phyloP scores from a whole-genome alignment of 1,140 invertebrate genomes.

The Lysiphlebus fabarum region DNA sequence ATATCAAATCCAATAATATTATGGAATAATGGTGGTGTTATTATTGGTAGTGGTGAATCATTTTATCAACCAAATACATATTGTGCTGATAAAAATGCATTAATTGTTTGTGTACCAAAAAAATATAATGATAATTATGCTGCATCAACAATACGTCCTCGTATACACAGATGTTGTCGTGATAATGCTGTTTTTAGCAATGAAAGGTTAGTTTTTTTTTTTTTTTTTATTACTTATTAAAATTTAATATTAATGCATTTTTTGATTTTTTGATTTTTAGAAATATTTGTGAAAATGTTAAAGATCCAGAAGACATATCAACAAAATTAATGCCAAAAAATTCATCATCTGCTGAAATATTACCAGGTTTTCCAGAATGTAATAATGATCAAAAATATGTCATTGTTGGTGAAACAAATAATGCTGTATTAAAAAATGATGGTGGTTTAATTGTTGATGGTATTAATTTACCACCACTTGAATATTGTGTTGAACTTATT shows the following conservation, averaged over 20 bases:
- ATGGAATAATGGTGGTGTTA: slow-evolving; percentile 59
- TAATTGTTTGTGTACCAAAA: slow-evolving; percentile 58
- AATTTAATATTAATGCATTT: too few species aligned
- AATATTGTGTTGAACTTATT: slow-evolving; percentile 64
- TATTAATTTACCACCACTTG: slow-evolving; percentile 49
- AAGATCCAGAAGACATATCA: slow-evolving; percentile 39
- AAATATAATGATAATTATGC: slow-evolving; percentile 39
- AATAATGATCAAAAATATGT: slow-evolving; percentile 44
- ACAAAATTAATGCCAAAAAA: slow-evolving; percentile 43
- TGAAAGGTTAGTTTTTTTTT: slow-evolving; percentile 40
- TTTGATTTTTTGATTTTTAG: slow-evolving; percentile 32
- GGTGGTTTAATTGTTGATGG: slow-evolving; percentile 54
- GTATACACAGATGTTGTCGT: slow-evolving; percentile 58
- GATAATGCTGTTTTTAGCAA: slow-evolving; percentile 58
- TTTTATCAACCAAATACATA: slow-evolving; percentile 53
- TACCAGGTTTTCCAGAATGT: slow-evolving; percentile 58
- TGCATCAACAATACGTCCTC: slow-evolving; percentile 51
- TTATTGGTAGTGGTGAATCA: slow-evolving; percentile 36
- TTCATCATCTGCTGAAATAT: slow-evolving; percentile 39
- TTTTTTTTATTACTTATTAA: not conserved
- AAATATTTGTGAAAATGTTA: slow-evolving; percentile 46
- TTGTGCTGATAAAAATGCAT: slow-evolving; percentile 60
- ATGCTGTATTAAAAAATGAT: slow-evolving; percentile 48
- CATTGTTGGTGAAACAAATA: slow-evolving; percentile 54
- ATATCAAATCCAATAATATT: slow-evolving; percentile 47